Evolutionary conservation across 2,797 vertebrate species (phyloP).

Genomic region (Rallus crepitans): DNA sequence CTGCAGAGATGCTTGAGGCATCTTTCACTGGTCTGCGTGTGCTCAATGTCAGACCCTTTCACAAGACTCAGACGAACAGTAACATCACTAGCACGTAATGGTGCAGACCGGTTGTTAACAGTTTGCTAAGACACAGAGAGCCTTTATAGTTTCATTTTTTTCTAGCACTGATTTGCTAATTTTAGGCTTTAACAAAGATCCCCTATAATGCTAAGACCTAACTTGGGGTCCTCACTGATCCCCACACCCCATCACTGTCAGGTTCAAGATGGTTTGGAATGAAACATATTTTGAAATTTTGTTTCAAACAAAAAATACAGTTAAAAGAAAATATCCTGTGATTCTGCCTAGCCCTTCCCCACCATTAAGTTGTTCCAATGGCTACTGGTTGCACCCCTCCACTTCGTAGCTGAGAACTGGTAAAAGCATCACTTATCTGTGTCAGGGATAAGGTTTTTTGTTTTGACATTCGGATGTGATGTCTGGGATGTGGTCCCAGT

Average conservation of each 20-base stretch:
- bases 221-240: background rate
- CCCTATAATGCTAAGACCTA: background rate
- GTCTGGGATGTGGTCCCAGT: background rate
- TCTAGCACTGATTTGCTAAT: background rate
- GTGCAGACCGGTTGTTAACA: background rate
- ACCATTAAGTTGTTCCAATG: background rate
- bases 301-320: background rate
- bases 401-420: background rate
- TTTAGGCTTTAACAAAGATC: background rate
- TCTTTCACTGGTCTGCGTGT: background rate
- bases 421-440: fast-evolving
- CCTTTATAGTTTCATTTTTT: background rate
- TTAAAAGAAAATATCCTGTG: background rate
- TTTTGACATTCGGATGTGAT: background rate
- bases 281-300: background rate
- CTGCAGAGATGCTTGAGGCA: background rate
- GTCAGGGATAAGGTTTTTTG: background rate
- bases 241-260: background rate
- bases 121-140: background rate
- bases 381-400: background rate
- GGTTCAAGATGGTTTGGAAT: background rate
- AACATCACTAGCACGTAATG: background rate
- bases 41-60: background rate
- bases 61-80: background rate
- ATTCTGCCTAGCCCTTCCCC: background rate